These are phyloP conservation scores for Temnopleurus reevesii DNA, from an alignment of 53 echinoderm and acorn worm species.

Conservation along the genomic window DNA sequence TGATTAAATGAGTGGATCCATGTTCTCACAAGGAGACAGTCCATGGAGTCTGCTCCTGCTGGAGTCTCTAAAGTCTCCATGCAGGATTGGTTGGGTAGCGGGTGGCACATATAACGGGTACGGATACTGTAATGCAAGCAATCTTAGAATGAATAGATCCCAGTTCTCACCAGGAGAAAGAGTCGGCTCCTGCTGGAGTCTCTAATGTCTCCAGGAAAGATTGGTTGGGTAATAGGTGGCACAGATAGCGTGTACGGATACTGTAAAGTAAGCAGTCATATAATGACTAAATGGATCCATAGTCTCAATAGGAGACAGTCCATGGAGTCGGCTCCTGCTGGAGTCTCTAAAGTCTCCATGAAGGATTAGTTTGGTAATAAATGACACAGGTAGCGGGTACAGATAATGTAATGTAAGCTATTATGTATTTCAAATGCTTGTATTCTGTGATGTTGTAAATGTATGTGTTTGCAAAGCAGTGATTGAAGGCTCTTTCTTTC, in stretches of 20 bases:
- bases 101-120: constrained; percentile 82
- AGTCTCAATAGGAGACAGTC: constrained; percentile 64
- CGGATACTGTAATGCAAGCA: no score
- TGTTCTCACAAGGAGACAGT: constrained; percentile 64
- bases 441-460: no score
- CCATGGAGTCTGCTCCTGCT: constrained; percentile 41
- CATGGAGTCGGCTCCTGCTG: constrained; percentile 38
- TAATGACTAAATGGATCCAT: constrained; percentile 87
- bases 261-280: no score
- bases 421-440: no score
- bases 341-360: constrained; percentile 58
- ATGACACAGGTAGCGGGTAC: constrained; percentile 82
- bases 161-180: constrained; percentile 70
- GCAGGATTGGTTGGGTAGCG: constrained; percentile 73
- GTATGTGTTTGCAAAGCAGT: no score
- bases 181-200: constrained; percentile 9
- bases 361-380: constrained; percentile 75
- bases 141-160: constrained; percentile 84
- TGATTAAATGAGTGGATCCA: no score
- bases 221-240: constrained; percentile 83
- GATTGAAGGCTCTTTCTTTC: no score
- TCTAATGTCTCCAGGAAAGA: constrained; percentile 71
- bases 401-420: no score
- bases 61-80: constrained; percentile 57
- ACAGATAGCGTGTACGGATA: constrained; percentile 71